Evolutionary conservation across 2,797 vertebrate genomes (phyloP), one percentile per base, ranked within the genome.

Genomic region (Anabas testudineus): DNA sequence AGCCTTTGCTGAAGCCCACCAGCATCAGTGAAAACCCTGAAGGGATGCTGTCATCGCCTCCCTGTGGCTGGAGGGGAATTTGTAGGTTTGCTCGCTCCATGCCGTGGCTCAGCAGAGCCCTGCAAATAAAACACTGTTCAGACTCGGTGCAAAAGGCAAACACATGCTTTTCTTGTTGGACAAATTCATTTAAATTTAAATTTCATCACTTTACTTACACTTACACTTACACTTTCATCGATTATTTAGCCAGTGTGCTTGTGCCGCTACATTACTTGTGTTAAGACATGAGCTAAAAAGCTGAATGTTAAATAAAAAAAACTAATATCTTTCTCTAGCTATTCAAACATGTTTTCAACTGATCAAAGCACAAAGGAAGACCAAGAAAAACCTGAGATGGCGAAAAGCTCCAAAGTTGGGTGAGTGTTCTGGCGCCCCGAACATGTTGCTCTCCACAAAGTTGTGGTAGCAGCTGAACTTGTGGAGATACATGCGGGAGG

Each of bases 1-100:
- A 99, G 53, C 97, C 98, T 94, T 99, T 99, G 87, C 98, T 99
- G 93, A 99, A 99, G 79, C 96, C 98, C 85, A 99, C 94, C 91
- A 99, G 85, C 18, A 92, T 94, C 77, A 99, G 93, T 0, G 95
- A 95, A 2, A 90, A 93, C 36, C 85, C 92, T 0, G 79, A 74
- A 9, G 90, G 87, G 42, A 90, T 61, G 61, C 79, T 24, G 43
- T 53, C 70, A 0, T 86, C 79, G 37, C 82, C 88, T 18, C 90
- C 92, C 6, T 68, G 59, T 32, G 85, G 84, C 5, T 62, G 85
- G 46, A 92, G 83, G 4, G 80, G 84, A 53, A 87, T 7, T 1
- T 86, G 88, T 0, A 93, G 78, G 49, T 63, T 81, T 66, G 95
- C 95, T 54, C 90, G 91, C 81, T 93, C 92, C 94, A 97, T 97